Base-by-base conservation (phyloP, 2,888 invertebrate genomes). In the Gymnocheta viridis region DNA sequence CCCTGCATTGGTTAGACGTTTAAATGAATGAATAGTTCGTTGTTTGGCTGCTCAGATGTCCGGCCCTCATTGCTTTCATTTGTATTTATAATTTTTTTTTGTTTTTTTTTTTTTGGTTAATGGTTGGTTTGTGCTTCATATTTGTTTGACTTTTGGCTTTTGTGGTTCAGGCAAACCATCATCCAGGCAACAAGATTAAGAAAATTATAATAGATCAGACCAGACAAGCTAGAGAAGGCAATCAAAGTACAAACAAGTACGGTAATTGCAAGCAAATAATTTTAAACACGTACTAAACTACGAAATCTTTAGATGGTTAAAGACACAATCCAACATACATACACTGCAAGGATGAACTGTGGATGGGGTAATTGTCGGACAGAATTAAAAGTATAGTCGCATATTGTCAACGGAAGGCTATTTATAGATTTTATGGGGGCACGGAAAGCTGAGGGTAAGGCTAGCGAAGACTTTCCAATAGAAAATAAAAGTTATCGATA, bases 281-380 rank as follows among this genome's bases (percentile, higher is more conserved):
- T 84, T 81, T 69, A 67, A 78, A 81, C 77, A 78, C 84, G 84
- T 84, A 73, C 81, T 78, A 84, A 73, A 78, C 77, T 73, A 78
- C 58, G 64, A 60, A 44, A 76, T 22, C 14, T 73, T 27, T 19
- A 35, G 41, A 24, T 49, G 17, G 1, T 35, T 4, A 17, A 27
- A 6, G 24, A 12, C 19, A 69, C 44, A 51, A 32, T 58, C 62
- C 73, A 81, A 51, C 24, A 41, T 58, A 24, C 29, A 62, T n/a
- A n/a, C n/a, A n/a, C n/a, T n/a, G n/a, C n/a, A n/a, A n/a, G n/a
- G n/a, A n/a, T n/a, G n/a, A n/a, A n/a, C n/a, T n/a, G n/a, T n/a
- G n/a, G n/a, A n/a, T n/a, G n/a, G n/a, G n/a, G n/a, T n/a, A n/a
- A n/a, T n/a, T n/a, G n/a, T n/a, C n/a, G n/a, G n/a, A n/a, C n/a